Evolutionary conservation across 2,113 vertebrate species (phyloP), one percentile per base, ranked within the genome.

Genomic region (Thalassarche chlororhynchos): DNA sequence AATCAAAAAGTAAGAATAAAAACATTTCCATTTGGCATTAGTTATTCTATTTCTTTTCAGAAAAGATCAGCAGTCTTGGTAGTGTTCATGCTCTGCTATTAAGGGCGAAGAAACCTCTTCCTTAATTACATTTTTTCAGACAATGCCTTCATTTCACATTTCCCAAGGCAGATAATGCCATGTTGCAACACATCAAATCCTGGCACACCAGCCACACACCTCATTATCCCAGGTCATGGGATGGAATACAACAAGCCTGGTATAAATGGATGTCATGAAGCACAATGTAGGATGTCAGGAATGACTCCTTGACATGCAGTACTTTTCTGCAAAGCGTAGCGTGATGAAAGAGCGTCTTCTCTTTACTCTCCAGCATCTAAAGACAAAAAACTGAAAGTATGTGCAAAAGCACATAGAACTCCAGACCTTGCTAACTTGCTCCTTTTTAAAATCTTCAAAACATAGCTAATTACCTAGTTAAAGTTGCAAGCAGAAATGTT

Each of bases 141-240:
- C 61, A 83, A 84, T 70, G 70, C 78, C 26, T 95, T 96, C 75
- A 77, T 96, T 91, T 93, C 87, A 66, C 17, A 70, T 96, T 93
- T 96, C 91, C 82, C 84, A 89, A 79, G 94, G 78, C 81, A 96
- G 91, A 95, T 80, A 95, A 93, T 88, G 91, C 66, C 89, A 93
- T 17, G 58, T 71, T 95, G 70, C 87, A 93, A 70, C 58, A 84
- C 38, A 80, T 95, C 84, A 93, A n/a, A 55, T 87, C 70, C 55
- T 95, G 84, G 58, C 46, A 90, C 62, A 76, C 34, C 66, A 93
- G 79, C 71, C 83, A 89, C 55, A 72, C n/a, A 65, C 52, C 76
- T 93, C 90, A 84, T 92, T 95, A 94, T 88, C 74, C 62, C 75
- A 64, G 32, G 71, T 68, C 87, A 92, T 26, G 80, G 40, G 57